These are phyloP conservation scores for Caenorhabditis doughertyi DNA, from an alignment of 2,888 invertebrate species.

Conservation along the genomic window DNA sequence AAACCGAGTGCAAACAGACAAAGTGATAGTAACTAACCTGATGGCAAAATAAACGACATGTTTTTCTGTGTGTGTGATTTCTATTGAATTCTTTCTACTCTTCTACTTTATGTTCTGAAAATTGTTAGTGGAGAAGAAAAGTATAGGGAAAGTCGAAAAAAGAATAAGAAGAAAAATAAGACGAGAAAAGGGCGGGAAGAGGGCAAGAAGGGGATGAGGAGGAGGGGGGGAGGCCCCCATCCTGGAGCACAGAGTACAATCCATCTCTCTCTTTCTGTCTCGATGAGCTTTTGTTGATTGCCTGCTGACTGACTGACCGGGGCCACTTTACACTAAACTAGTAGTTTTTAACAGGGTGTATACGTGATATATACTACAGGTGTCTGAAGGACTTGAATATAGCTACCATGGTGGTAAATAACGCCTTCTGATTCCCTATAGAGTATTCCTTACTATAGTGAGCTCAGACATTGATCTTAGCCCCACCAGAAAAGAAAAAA, in stretches of 20 bases:
- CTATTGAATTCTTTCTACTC: no score
- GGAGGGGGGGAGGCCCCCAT: conserved; percentile 15
- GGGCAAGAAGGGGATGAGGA: not conserved
- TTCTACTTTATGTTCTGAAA: conserved; percentile 15
- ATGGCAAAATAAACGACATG: conserved; percentile 67
- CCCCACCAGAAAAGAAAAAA: no score
- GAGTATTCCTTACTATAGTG: no score
- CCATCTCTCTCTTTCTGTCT: not conserved
- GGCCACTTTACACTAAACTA: conserved; percentile 1
- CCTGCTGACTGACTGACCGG: not conserved
- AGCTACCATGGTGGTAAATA: no score
- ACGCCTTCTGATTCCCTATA: no score
- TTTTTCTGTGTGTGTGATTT: conserved; percentile 5
- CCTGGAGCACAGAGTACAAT: conserved; percentile 32
- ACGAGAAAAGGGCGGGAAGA: not conserved
- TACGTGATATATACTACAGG: not conserved
- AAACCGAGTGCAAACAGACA: conserved; percentile 25
- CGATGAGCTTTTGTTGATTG: conserved; percentile 16
- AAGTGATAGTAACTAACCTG: conserved; percentile 65
- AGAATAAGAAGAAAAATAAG: not conserved
- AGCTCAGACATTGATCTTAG: no score
- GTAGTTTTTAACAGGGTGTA: not conserved
- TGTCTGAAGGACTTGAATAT: not conserved
- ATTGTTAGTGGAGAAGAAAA: conserved; percentile 45
- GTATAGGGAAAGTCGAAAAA: conserved; percentile 11